A percentile compares a stretch with the other conserved stretches of the same genome.
Conservation (phyloP, 2,797 vertebrate genomes). For the Tenualosa ilisha region DNA sequence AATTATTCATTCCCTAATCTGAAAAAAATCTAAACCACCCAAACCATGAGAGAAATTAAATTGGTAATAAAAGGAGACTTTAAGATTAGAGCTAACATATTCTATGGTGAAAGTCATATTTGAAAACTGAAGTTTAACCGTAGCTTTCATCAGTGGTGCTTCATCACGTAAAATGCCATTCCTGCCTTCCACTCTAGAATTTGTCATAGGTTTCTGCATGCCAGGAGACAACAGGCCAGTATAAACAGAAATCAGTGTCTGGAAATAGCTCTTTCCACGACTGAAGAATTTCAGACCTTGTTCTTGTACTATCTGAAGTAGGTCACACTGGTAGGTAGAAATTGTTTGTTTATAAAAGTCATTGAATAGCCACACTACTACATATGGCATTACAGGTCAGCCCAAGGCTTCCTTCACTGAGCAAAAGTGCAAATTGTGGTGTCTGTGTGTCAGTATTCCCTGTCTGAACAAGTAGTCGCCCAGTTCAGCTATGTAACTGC, state of each 20-base stretch:
- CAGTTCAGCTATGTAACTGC: neutral
- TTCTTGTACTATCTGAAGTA: neutral
- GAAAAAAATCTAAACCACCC: neutral
- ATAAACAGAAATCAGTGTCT: neutral
- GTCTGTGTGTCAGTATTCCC: neutral
- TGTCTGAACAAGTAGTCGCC: neutral
- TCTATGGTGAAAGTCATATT: neutral
- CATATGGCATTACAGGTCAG: neutral
- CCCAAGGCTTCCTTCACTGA: neutral
- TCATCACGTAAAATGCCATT: neutral
- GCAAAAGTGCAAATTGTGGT: neutral
- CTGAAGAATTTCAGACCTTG: neutral
- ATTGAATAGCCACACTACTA: neutral
- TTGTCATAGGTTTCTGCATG: neutral
- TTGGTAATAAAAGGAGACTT: neutral
- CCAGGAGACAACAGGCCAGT: neutral
- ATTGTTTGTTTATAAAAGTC: neutral
- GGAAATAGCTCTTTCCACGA: slow-evolving; percentile 9
- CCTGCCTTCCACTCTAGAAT: neutral
- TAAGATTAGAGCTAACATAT: neutral
- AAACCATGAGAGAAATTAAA: neutral
- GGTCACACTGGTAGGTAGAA: neutral
- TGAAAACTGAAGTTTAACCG: neutral
- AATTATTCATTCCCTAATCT: neutral
- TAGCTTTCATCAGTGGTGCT: neutral